Conservation (phyloP, 1,140 invertebrate species). For the Sitophilus oryzae region DNA sequence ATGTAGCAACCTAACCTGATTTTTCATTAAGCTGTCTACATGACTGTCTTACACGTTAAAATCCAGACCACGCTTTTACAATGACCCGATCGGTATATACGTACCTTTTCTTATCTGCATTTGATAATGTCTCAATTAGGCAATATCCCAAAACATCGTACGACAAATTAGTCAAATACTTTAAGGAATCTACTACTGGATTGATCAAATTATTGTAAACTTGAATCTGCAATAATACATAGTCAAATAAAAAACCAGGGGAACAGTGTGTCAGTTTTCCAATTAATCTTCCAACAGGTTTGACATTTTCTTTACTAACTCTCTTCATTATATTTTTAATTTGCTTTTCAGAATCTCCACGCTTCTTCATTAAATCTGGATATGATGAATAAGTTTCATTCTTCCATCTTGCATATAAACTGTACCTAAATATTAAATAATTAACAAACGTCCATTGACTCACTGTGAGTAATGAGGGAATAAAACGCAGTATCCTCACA, state of each 20-base stretch:
- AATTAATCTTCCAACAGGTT: slow-evolving; percentile 89
- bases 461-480: no score
- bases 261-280: slow-evolving; percentile 96
- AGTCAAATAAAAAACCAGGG: slow-evolving; percentile 93
- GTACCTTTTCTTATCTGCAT: slow-evolving; percentile 57
- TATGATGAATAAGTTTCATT: slow-evolving; percentile 78
- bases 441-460: no score
- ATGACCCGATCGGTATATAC: not conserved
- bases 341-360: slow-evolving; percentile 81
- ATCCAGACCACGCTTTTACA: no score
- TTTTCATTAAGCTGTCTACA: no score
- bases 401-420: slow-evolving; percentile 91
- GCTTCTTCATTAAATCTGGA: slow-evolving; percentile 72
- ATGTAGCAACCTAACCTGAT: no score
- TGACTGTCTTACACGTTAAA: no score
- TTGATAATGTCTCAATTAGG: slow-evolving; percentile 84
- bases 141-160: slow-evolving; percentile 96
- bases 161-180: slow-evolving; percentile 91
- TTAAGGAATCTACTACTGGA: slow-evolving; percentile 96
- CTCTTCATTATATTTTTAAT: slow-evolving; percentile 97
- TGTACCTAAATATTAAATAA: slow-evolving; percentile 58
- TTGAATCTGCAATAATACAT: slow-evolving; percentile 91
- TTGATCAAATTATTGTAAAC: slow-evolving; percentile 96
- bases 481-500: no score
- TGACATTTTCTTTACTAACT: slow-evolving; percentile 97